Evolutionary conservation across 1,140 invertebrate species (phyloP), one percentile per base, ranked within the genome.

Genomic region (Chrysopa pallens): DNA sequence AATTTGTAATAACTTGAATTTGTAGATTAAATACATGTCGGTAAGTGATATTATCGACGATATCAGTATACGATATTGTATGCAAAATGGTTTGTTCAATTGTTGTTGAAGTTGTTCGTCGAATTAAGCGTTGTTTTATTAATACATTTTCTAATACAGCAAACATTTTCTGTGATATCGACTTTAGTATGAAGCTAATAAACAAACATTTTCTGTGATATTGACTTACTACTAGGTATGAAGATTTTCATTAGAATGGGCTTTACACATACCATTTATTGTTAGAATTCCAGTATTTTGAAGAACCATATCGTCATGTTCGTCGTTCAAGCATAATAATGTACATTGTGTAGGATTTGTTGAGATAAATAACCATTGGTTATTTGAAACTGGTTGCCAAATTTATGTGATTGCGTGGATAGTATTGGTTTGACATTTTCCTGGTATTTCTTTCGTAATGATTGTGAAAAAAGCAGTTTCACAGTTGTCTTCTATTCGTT

Each of bases 71-170:
- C 5, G 5, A 36, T 40, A 7, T 44, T 44, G 4, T 11, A 44
- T n/a, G 1, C 33, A 39, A 15, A 44, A 44, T 2, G 38, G 43
- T 40, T 40, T 40, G 8, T 40, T 40, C 14, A 44, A 17, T 40
- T 40, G 43, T 9, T 44, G 29, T 29, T 39, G 31, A 6, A 44
- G 38, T 1, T 14, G n/a, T 17, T 44, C 43, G 14, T 44, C 43
- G n/a, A 40, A 39, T 42, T 4, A 1, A 42, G 4, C 14, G 41
- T 36, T 1, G 15, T 36, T 9, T 42, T 42, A 11, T 43, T 29
- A 23, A 23, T 23, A 6, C 38, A 3, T 31, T 13, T n/a, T 2
- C 29, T 17, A 1, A 29, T 29, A 17, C 42, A 38, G n/a, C 42
- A 43, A 14, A 38, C 42, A 13, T 43, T 36, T n/a, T 27, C 9